phyloP scores from a whole-genome alignment of 2,113 vertebrate genomes.

The Prolemur simus region DNA sequence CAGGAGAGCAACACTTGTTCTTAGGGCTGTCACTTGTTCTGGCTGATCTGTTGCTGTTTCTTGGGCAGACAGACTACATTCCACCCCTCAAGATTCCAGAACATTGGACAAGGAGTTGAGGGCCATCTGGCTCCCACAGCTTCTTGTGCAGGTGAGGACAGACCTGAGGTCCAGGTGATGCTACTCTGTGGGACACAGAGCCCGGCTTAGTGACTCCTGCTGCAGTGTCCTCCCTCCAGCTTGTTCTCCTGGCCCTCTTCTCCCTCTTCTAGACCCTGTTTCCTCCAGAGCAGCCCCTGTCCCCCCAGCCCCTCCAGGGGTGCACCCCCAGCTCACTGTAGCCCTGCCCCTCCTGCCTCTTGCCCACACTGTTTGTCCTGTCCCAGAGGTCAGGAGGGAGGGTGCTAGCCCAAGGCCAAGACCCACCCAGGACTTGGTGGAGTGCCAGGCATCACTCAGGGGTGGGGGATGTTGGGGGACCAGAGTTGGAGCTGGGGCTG shows the following conservation, averaged over 20 bases:
- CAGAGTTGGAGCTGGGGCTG: neutral
- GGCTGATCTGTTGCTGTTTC: neutral
- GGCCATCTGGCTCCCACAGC: fast-evolving
- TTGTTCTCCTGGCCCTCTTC: neutral
- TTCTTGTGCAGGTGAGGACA: neutral
- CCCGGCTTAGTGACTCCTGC: neutral
- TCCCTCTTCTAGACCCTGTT: neutral
- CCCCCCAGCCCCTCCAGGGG: too few species aligned
- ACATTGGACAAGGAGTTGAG: neutral
- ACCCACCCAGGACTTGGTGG: neutral
- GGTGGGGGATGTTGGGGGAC: neutral
- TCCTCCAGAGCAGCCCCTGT: neutral
- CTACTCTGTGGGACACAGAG: neutral
- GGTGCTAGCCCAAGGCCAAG: neutral
- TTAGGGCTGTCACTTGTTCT: neutral
- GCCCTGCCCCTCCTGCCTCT: neutral
- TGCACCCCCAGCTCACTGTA: neutral
- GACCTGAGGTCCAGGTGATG: neutral
- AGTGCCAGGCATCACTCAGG: neutral
- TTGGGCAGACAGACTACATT: neutral
- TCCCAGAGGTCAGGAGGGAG: neutral
- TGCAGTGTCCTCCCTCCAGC: fast-evolving
- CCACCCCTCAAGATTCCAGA: fast-evolving
- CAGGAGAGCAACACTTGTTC: fast-evolving
- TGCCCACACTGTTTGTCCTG: neutral